These are phyloP conservation scores for Macroglossus sobrinus DNA, from an alignment of 2,113 vertebrate species.

Conservation along the genomic window DNA sequence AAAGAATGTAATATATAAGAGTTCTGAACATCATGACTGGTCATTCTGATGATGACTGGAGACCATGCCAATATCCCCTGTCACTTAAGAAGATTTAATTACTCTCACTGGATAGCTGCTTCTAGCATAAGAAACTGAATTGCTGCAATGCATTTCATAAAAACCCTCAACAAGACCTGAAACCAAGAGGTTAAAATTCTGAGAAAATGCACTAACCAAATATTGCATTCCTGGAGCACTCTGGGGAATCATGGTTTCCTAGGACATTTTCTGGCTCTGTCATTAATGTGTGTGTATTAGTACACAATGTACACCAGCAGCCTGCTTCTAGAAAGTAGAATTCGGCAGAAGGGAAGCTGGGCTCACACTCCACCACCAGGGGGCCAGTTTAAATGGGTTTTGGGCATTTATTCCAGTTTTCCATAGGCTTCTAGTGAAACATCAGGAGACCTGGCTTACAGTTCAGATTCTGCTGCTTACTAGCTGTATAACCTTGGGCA, in stretches of 20 bases:
- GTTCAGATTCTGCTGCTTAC: background rate
- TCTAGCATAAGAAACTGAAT: background rate
- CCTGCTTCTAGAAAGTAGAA: background rate
- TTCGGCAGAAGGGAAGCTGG: background rate
- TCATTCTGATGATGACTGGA: constrained; percentile 24
- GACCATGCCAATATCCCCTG: constrained; percentile 10
- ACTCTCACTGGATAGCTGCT: background rate
- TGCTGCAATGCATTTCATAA: background rate
- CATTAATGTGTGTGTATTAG: background rate
- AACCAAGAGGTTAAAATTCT: constrained; percentile 42
- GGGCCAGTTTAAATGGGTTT: background rate
- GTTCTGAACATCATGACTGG: background rate
- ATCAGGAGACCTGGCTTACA: background rate
- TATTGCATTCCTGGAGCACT: background rate
- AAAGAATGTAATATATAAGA: background rate
- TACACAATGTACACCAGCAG: background rate
- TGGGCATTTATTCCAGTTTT: constrained; percentile 14
- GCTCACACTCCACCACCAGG: background rate
- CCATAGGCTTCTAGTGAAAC: background rate
- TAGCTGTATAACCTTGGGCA: background rate
- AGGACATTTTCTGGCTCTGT: background rate
- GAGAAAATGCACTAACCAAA: constrained; percentile 55
- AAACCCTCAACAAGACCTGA: constrained; percentile 1
- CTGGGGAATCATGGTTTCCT: background rate
- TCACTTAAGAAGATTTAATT: constrained; percentile 35